Base-by-base conservation (phyloP, 2,113 vertebrate species). In the Pterocles gutturalis region DNA sequence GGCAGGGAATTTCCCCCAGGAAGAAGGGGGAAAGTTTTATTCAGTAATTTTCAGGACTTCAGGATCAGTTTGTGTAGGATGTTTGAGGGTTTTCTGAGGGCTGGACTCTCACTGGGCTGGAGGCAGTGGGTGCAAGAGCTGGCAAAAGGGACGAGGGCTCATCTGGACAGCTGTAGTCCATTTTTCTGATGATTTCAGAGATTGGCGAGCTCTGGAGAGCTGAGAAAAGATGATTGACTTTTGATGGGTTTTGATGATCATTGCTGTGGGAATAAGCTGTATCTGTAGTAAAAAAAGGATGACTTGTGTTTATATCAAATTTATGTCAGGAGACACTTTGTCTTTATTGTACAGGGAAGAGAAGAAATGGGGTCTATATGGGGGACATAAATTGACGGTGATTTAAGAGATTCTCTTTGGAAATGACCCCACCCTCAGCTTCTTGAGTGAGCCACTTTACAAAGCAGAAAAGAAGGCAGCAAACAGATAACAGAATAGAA, bases 381-480 rank as follows among this genome's bases (percentile, higher is more conserved):
- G 77, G 87, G 34, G 55, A 87, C 8, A 25, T 31, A 69, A 2
- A 3, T 31, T 2, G 1, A 41, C 0, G 16, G 9, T 13, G 49
- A 82, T 82, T 79, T 78, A 48, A 84, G 22, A 53, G 48, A 66
- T 86, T 83, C 13, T 83, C 20, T 64, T 43, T 69, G 38, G 80
- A 84, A 89, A 65, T 38, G 28, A 82, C 36, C n/a, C 80, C 46
- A 45, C 36, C 28, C 8, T 17, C 3, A 3, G 70, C 41, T 91
- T 91, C 57, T 65, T 78, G 49, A 61, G 64, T 65, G 33, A 95
- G 45, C n/a, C 62, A 64, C 53, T 93, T 89, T 10, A 3, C 77
- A 92, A 87, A 72, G 62, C 82, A 80, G 45, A 77, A 91, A 83
- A 96, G 49, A 76, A 89, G 87, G 73, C 90, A 92, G 62, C 31